A percentile compares a stretch with the other conserved stretches of the same genome.
phyloP scores from a whole-genome alignment of 92 coral and sea anemone genomes.

The Porites lobata region DNA sequence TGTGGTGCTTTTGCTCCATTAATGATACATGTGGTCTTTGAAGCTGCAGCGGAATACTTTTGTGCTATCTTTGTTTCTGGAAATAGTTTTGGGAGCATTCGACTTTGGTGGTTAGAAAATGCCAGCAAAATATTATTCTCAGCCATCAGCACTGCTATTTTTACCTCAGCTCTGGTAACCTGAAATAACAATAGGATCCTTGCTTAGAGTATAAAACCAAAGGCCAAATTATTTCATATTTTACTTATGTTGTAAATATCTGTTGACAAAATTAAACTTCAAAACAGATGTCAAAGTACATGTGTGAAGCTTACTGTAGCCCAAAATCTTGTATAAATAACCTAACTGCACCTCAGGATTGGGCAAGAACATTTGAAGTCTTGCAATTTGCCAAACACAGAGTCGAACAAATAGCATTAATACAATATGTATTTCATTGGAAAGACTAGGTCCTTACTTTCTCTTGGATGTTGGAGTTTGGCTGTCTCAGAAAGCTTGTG shows the following conservation, averaged over 20 bases:
- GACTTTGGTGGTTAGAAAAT: slow-evolving; percentile 23
- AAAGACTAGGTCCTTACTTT: not conserved
- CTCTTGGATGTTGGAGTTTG: slow-evolving; percentile 3
- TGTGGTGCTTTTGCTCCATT: slow-evolving; percentile 52
- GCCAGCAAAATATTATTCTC: slow-evolving; percentile 20
- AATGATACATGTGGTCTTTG: slow-evolving; percentile 61
- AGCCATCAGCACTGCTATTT: slow-evolving; percentile 33
- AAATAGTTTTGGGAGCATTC: slow-evolving; percentile 8
- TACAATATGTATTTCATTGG: no score
- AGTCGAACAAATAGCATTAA: no score
- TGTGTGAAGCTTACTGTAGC: no score
- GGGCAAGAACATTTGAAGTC: no score
- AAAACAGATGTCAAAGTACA: no score
- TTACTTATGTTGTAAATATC: no score
- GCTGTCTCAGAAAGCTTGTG: slow-evolving; percentile 17
- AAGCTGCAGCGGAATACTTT: slow-evolving; percentile 39
- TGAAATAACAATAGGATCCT: no score
- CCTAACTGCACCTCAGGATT: no score
- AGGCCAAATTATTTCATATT: not conserved
- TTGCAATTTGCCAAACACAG: no score
- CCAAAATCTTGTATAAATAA: no score
- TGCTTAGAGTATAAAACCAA: no score
- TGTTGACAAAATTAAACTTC: no score
- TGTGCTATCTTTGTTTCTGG: slow-evolving; percentile 32
- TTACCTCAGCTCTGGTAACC: not conserved